Base-by-base conservation (phyloP, 2,113 vertebrate genomes). In the Ciconia boyciana region DNA sequence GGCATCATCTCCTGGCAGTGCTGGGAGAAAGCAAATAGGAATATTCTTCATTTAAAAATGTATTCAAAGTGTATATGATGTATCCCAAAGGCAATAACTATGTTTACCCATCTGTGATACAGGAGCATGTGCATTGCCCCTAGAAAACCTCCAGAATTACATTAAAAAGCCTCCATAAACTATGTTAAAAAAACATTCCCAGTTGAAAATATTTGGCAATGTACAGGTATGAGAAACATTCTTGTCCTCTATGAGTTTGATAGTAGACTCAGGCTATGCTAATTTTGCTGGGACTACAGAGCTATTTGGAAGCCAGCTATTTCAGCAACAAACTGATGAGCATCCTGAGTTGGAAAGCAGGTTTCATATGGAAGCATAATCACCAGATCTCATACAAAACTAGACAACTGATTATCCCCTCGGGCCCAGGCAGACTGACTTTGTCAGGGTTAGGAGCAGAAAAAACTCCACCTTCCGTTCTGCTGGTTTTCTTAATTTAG, bases 401-500 rank as follows among this genome's bases (percentile, higher is more conserved):
- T 26, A 60, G 71, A 75, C 29, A 81, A 55, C 43, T 64, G 72
- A 68, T 84, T 83, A 70, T 64, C 15, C 48, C 26, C 44, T 69
- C 1, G 4, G 77, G 80, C 18, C 31, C 16, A 71, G 36, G 29
- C 11, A 93, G 66, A 46, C 41, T 72, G 85, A 54, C 29, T 93
- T 54, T 82, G 41, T 92, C 89, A 87, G 76, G 68, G 48, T 36
- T 80, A n/a, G 69, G 62, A 94, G 44, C 25, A 88, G n/a, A 79
- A 93, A 79, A 77, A 70, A 34, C 34, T 96, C 81, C 52, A n/a
- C 79, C 57, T 83, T 92, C 51, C 26, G 2, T 96, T 96, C 89
- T 90, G 86, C 64, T 82, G 71, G 14, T 93, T 94, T 87, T 83
- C 85, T 90, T 93, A 91, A 91, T 97, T 96, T 96, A 41, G 32